Conservation (phyloP, 2,888 invertebrate species). For the Baronia brevicornis region DNA sequence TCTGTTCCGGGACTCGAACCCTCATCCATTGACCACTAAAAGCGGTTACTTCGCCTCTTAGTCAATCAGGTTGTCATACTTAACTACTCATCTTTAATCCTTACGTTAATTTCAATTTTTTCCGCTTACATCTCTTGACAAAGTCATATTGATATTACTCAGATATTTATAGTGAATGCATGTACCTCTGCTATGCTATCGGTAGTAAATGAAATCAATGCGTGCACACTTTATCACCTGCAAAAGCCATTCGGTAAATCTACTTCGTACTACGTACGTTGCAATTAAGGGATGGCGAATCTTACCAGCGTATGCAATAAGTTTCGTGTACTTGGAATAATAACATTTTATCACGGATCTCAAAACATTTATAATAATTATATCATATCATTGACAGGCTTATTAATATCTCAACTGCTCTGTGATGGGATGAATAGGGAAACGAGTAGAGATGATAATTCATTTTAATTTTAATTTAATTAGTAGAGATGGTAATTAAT, state of each 20-base stretch:
- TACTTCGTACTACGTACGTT: slow-evolving; percentile 31
- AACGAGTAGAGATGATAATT: slow-evolving; percentile 22
- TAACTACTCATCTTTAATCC: too few relatives aligned
- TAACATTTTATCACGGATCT: slow-evolving; percentile 57
- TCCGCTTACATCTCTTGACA: too few relatives aligned
- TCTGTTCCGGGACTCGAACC: too few relatives aligned
- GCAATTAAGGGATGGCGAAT: slow-evolving; percentile 50
- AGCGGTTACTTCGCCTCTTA: too few relatives aligned
- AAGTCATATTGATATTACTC: too few relatives aligned
- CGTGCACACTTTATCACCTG: slow-evolving; percentile 42
- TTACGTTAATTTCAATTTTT: too few relatives aligned
- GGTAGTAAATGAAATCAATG: slow-evolving; percentile 35
- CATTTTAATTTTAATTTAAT: slow-evolving; percentile 8
- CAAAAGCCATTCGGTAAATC: slow-evolving; percentile 31
- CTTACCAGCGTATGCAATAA: slow-evolving; percentile 43
- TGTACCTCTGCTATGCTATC: slow-evolving; percentile 28
- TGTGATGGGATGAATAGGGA: slow-evolving; percentile 18
- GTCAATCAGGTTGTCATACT: too few relatives aligned
- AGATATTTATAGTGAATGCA: slow-evolving; percentile 12
- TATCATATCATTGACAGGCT: slow-evolving; percentile 61
- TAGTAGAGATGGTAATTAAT: too few relatives aligned
- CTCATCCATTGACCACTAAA: too few relatives aligned
- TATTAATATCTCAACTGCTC: slow-evolving; percentile 54
- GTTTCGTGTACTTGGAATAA: slow-evolving; percentile 39
- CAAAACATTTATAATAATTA: slow-evolving; percentile 67